Percentiles rank a stretch among this genome's conserved stretches.
Conservation (phyloP, 2,888 invertebrate species). For the Ganaspis brasiliensis region DNA sequence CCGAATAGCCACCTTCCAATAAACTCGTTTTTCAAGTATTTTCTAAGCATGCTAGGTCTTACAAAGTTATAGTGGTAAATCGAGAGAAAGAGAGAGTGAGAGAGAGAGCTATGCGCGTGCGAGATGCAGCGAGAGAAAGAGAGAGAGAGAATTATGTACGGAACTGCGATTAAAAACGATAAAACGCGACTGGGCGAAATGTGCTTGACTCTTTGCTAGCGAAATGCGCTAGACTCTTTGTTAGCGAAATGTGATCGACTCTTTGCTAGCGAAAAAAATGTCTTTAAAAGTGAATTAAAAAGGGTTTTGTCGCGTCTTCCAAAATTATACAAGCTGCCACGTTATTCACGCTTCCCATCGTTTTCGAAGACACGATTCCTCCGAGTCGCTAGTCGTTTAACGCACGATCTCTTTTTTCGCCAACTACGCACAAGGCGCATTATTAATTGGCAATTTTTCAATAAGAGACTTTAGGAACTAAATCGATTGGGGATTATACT, state of each 20-base stretch:
- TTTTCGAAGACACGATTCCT: slow-evolving; percentile 32
- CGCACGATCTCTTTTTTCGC: slow-evolving; percentile 40
- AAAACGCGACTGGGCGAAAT: slow-evolving; percentile 30
- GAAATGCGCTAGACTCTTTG: neutral
- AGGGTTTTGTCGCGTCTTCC: slow-evolving; percentile 56
- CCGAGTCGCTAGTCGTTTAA: slow-evolving; percentile 30
- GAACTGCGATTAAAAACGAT: neutral
- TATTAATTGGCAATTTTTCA: slow-evolving; percentile 39
- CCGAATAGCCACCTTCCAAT: slow-evolving; percentile 75
- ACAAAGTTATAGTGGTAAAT: slow-evolving; percentile 68
- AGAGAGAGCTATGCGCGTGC: slow-evolving; percentile 48
- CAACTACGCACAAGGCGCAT: slow-evolving; percentile 36
- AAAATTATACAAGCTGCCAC: slow-evolving; percentile 33
- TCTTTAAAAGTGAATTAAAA: slow-evolving; percentile 13
- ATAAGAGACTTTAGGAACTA: neutral
- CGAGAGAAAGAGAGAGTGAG: slow-evolving; percentile 51
- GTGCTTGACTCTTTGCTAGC: neutral
- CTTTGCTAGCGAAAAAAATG: neutral
- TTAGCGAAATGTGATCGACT: no score
- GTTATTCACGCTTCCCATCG: slow-evolving; percentile 18
- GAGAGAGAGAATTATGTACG: slow-evolving; percentile 18
- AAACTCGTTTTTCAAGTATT: slow-evolving; percentile 78
- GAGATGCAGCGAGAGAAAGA: slow-evolving; percentile 26
- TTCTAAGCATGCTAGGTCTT: slow-evolving; percentile 78
- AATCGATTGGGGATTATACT: slow-evolving; percentile 22